Evolutionary conservation across 2,888 invertebrate genomes (phyloP).

Genomic region (Hyalella azteca): DNA sequence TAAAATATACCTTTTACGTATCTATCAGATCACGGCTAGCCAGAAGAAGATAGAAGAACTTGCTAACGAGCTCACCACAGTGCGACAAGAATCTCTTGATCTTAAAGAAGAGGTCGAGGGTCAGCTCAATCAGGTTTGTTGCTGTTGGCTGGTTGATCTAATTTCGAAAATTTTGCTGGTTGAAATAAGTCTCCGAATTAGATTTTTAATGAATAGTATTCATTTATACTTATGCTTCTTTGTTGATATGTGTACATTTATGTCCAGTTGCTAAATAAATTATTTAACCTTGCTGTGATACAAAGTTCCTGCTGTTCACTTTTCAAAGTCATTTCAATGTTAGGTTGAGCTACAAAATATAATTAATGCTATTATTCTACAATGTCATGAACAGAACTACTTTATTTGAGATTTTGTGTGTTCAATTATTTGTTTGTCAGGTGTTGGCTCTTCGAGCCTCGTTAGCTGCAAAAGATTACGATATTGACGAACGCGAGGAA

Average conservation of each 20-base stretch:
- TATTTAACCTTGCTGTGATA: too few relatives aligned
- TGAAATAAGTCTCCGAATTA: not conserved
- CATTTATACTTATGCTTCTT: not conserved
- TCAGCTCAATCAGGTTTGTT: constrained; percentile 47
- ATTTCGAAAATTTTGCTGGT: not conserved
- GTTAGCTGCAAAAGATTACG: constrained; percentile 47
- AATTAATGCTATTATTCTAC: not conserved
- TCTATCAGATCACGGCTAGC: constrained; percentile 42
- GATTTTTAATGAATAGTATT: not conserved
- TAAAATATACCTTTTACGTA: too few relatives aligned
- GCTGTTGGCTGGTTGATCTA: not conserved
- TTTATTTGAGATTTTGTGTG: not conserved
- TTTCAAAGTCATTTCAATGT: too few relatives aligned
- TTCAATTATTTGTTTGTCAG: not conserved
- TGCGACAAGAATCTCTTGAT: constrained; percentile 44
- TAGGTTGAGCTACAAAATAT: too few relatives aligned
- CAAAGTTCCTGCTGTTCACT: too few relatives aligned
- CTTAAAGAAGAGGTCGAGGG: constrained; percentile 50
- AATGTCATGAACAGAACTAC: not conserved
- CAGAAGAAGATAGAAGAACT: constrained; percentile 35
- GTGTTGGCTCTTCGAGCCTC: constrained; percentile 41
- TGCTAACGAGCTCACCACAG: constrained; percentile 44
- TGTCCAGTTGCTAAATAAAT: not conserved
- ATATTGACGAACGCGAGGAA: constrained; percentile 44
- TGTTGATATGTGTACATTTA: not conserved